Evolutionary conservation across 2,113 vertebrate genomes (phyloP), one percentile per base, ranked within the genome.

Genomic region (Anolis sagrei): DNA sequence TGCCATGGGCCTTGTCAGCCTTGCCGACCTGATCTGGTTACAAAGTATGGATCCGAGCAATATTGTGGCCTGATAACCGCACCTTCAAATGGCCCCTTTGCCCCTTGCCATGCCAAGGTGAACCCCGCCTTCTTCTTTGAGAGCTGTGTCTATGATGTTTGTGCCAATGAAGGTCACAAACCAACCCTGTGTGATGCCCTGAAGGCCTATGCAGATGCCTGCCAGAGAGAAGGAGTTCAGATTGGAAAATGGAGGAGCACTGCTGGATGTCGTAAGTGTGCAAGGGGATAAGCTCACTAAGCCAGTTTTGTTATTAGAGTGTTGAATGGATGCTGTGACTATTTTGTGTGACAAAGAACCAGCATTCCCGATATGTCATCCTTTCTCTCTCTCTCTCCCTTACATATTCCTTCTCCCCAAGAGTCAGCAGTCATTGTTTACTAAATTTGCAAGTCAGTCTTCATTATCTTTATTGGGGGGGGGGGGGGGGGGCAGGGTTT

Each of bases 231-330:
- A 1, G 64, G 94, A 6, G 49, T 96, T 58, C 4, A 85, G 0
- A 0, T 98, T 1, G 77, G 87, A 0, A 90, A 95, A 1, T 98
- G 97, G 97, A 97, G 97, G 84, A 82, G 25, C 0, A 16, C 5
- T 1, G 88, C 94, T 1, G 87, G 21, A 68, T 98, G 97, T 68
- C 66, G 97, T 98, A 91, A 98, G 97, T 98, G 84, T 34, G 25
- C 29, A 76, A 66, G 5, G 39, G n/a, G 29, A 34, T 68, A 1
- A n/a, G 29, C 29, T 11, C 27, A n/a, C n/a, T 34, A n/a, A 18
- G 54, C 16, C 14, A 58, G 54, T 58, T 58, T 58, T 58, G 1
- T 14, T 58, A 13, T 18, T 58, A 16, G 16, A 16, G 54, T 14
- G 54, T 58, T 5, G 3, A 58, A 14, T 13, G 14, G 54, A 54